These are phyloP conservation scores for Eudorcas thomsonii DNA, from an alignment of 2,113 vertebrate genomes.

Conservation along the genomic window DNA sequence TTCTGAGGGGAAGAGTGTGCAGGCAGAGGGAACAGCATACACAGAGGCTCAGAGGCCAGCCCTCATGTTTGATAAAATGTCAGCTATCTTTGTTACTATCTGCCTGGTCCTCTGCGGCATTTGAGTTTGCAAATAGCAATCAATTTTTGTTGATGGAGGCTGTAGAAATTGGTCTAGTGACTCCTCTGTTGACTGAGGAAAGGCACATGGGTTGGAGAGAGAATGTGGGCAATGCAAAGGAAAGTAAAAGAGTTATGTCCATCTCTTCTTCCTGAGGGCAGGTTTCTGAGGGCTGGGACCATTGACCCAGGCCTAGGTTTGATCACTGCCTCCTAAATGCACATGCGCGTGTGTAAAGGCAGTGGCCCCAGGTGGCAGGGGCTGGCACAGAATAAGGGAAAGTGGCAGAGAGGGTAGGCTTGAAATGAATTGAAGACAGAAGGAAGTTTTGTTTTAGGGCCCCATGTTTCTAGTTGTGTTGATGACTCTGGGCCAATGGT, in stretches of 20 bases:
- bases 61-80: not conserved
- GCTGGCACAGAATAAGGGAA: not conserved
- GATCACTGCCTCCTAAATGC: too few species aligned
- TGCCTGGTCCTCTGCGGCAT: not conserved
- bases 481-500: not conserved
- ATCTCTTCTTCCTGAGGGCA: not conserved
- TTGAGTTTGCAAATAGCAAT: not conserved
- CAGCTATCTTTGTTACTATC: not conserved
- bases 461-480: not conserved
- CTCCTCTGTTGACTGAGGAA: not conserved
- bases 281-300: not conserved
- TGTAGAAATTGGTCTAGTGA: not conserved
- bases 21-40: not conserved
- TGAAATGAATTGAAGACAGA: not conserved
- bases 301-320: not conserved
- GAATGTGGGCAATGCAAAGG: not conserved
- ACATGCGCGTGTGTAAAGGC: accelerated
- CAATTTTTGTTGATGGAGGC: not conserved
- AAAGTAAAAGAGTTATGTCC: accelerated
- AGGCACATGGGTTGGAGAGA: not conserved
- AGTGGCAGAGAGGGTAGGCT: not conserved
- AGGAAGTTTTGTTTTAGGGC: not conserved
- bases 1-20: not conserved
- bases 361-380: not conserved
- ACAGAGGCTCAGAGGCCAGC: not conserved